Conservation (phyloP, 2,797 vertebrate species). For the Poliocrania exsul region DNA sequence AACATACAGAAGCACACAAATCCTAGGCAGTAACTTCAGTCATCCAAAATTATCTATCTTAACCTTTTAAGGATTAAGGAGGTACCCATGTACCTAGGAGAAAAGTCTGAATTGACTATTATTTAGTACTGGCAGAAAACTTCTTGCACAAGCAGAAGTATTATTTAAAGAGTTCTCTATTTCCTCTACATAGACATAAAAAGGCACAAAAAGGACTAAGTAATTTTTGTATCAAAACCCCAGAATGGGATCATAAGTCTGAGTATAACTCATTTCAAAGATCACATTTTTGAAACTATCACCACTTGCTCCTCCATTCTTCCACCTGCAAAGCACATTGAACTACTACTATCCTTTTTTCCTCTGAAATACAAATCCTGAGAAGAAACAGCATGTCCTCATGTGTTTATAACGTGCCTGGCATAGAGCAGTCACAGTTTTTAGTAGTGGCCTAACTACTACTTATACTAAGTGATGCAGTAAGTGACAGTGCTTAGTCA, state of each 20-base stretch:
- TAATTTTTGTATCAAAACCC: not conserved
- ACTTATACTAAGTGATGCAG: not conserved
- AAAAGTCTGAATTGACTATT: not conserved
- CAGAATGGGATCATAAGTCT: not conserved
- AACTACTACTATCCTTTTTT: not conserved
- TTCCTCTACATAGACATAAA: not conserved
- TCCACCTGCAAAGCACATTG: not conserved
- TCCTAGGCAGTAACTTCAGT: not conserved
- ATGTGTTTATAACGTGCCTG: not conserved
- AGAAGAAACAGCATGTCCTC: not conserved
- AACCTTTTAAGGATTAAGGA: not conserved
- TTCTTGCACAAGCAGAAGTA: not conserved
- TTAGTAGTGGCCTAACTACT: not conserved
- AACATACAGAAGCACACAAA: not conserved
- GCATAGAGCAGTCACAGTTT: not conserved
- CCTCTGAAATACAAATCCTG: not conserved
- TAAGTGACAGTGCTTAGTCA: constrained; percentile 22
- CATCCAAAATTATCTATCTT: not conserved
- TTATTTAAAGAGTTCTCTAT: not conserved
- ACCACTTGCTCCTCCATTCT: not conserved
- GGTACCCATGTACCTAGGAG: not conserved
- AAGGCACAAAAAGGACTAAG: not conserved
- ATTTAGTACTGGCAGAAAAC: not conserved
- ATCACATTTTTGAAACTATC: not conserved
- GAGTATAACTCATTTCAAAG: not conserved